These are phyloP conservation scores for Elaphurus davidianus DNA, from an alignment of 2,113 vertebrate species.

Conservation along the genomic window DNA sequence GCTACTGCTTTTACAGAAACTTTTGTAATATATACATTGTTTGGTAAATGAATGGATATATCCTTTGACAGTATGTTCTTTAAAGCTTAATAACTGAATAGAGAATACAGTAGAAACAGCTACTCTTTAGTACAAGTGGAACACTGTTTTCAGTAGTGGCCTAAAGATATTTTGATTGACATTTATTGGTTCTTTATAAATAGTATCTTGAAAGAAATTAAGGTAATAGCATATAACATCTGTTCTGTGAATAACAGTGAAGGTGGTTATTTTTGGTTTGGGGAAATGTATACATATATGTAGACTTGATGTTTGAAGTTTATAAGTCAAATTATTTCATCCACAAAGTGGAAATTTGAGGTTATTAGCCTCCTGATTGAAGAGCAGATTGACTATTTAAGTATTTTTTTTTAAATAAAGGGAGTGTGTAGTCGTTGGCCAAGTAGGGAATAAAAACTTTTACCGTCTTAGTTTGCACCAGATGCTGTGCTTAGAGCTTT, in stretches of 20 bases:
- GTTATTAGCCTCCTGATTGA: neutral
- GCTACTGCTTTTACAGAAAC: neutral
- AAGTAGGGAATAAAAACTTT: neutral
- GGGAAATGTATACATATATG: neutral
- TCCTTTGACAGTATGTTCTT: neutral
- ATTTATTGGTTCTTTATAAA: neutral
- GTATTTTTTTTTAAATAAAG: constrained; percentile 31
- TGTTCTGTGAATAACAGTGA: neutral
- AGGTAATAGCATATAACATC: neutral
- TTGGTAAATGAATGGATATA: neutral
- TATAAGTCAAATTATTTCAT: constrained; percentile 3
- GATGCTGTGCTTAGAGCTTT: neutral
- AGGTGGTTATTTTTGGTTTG: neutral
- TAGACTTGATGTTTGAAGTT: neutral
- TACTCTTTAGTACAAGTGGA: neutral
- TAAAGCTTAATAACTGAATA: neutral
- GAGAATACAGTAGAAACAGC: neutral
- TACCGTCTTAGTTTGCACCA: neutral
- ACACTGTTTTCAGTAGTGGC: neutral
- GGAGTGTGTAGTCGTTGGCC: neutral
- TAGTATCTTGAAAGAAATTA: neutral
- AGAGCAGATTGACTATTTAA: neutral
- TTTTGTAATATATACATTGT: neutral
- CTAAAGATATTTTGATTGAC: neutral
- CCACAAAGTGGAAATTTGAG: neutral